Evolutionary conservation across 1,140 invertebrate species (phyloP).

Genomic region (Druon quercuslanigerum): DNA sequence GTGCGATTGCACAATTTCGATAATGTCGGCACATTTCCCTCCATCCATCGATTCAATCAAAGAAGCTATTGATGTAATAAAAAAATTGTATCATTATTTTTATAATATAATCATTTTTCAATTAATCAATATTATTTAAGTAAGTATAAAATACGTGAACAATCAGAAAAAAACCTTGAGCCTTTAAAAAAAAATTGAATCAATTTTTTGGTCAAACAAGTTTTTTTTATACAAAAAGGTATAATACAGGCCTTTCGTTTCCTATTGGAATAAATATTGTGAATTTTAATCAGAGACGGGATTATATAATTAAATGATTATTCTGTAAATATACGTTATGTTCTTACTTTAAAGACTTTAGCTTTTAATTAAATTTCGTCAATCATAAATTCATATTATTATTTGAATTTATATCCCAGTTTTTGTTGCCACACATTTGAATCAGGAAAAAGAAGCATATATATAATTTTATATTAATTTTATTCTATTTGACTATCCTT

Average conservation of each 20-base stretch:
- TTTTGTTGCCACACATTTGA: no score
- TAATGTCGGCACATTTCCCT: conserved; percentile 8
- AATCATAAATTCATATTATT: background rate
- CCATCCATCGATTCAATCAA: conserved; percentile 11
- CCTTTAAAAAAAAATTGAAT: background rate
- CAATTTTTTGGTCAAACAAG: background rate
- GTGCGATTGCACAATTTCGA: conserved; percentile 11
- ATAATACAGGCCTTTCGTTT: no score
- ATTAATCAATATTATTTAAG: background rate
- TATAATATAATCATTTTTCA: background rate
- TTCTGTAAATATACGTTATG: no score
- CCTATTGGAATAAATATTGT: no score
- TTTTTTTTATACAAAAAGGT: no score
- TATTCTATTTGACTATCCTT: no score
- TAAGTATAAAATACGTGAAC: background rate
- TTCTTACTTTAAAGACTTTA: no score
- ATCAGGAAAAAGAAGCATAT: no score
- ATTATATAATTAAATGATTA: no score
- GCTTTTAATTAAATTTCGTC: background rate
- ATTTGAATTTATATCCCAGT: no score
- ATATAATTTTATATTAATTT: no score
- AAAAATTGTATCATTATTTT: background rate
- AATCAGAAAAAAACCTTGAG: background rate
- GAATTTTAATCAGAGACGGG: no score
- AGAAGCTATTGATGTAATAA: conserved; percentile 6